phyloP scores from a whole-genome alignment of 2,888 invertebrate genomes.

The Dromius quadrimaculatus region DNA sequence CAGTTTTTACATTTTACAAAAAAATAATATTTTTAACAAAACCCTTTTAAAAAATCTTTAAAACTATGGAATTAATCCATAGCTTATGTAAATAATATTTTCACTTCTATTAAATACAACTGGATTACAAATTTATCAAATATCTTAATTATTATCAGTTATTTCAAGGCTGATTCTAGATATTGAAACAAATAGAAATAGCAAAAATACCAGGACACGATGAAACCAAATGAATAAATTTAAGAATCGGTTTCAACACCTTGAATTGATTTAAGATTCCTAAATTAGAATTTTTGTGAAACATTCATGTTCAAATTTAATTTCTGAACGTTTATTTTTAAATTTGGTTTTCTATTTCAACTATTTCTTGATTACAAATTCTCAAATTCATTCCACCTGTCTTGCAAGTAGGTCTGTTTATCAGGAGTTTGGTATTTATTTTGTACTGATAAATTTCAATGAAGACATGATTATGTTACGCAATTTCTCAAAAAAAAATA shows the following conservation, averaged over 20 bases:
- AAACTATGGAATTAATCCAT: background rate
- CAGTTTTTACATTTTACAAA: background rate
- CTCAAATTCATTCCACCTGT: constrained; percentile 23
- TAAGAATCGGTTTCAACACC: no score
- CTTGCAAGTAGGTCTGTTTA: constrained; percentile 19
- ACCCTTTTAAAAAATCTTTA: background rate
- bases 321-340: no score
- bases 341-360: no score
- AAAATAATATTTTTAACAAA: background rate
- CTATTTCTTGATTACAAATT: no score
- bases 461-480: constrained; percentile 27
- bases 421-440: constrained; percentile 24
- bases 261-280: no score
- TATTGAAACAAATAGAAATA: constrained; percentile 4
- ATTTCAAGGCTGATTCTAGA: constrained; percentile 13
- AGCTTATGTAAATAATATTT: background rate
- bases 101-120: background rate
- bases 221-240: no score
- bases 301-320: no score
- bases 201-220: no score
- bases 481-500: constrained; percentile 23
- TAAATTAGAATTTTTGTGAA: no score
- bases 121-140: background rate
- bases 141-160: constrained; percentile 14
- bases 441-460: constrained; percentile 27